phyloP scores from a whole-genome alignment of 1,140 invertebrate genomes.

The Helicoverpa zea region DNA sequence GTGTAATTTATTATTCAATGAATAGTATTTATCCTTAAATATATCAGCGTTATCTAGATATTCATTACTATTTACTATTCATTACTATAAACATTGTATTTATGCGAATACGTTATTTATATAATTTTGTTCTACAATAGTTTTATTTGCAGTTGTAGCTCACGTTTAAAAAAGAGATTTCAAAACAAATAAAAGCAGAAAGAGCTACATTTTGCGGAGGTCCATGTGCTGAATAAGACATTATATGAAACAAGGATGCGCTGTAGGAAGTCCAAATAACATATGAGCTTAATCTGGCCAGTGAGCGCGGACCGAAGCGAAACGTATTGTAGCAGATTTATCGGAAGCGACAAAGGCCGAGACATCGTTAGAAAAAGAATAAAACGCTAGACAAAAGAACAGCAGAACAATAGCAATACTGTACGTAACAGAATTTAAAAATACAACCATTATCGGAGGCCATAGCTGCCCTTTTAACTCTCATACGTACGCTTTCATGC shows the following conservation, averaged over 20 bases:
- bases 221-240: background rate
- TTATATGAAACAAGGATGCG: background rate
- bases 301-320: background rate
- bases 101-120: too few species aligned
- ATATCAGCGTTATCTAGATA: too few species aligned
- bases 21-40: too few species aligned
- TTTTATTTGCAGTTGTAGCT: too few species aligned
- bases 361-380: background rate
- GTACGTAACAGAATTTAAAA: slow-evolving; percentile 26
- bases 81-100: too few species aligned
- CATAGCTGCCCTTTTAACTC: slow-evolving; percentile 33
- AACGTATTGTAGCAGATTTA: background rate
- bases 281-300: background rate
- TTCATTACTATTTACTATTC: too few species aligned
- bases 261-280: background rate
- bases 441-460: slow-evolving; percentile 21
- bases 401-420: slow-evolving; percentile 18
- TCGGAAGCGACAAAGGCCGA: background rate
- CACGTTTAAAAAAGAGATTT: too few species aligned
- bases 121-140: too few species aligned
- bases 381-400: slow-evolving; percentile 21
- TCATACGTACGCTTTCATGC: slow-evolving; percentile 48
- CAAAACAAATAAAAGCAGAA: too few species aligned
- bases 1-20: too few species aligned
- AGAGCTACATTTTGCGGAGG: too few species aligned